These are phyloP conservation scores for Fregetta grallaria DNA, from an alignment of 2,113 vertebrate species.

Conservation along the genomic window DNA sequence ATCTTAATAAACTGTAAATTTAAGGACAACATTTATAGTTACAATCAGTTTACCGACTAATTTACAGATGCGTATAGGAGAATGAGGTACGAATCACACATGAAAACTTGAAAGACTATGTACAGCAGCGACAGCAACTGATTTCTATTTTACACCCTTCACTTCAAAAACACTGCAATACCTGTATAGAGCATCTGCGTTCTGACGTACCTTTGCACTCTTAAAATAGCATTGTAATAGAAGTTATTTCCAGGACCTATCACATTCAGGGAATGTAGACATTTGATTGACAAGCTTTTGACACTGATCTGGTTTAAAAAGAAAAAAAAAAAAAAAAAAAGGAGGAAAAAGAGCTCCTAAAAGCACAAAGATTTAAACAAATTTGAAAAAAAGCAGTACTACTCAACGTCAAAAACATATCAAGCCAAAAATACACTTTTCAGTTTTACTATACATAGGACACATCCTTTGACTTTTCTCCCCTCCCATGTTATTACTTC, in stretches of 20 bases:
- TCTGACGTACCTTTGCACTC: neutral
- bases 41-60: neutral
- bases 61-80: neutral
- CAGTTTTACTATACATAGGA: neutral
- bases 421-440: neutral
- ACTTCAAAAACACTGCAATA: neutral
- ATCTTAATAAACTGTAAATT: neutral
- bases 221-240: neutral
- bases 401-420: neutral
- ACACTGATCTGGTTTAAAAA: neutral
- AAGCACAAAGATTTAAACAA: neutral
- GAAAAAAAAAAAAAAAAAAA: rapidly evolving
- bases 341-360: neutral
- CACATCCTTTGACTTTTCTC: neutral
- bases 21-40: neutral
- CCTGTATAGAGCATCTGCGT: neutral
- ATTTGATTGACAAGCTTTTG: neutral
- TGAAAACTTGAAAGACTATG: neutral
- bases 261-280: neutral
- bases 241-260: neutral
- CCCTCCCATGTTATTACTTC: neutral
- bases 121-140: neutral
- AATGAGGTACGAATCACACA: neutral
- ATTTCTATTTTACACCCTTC: neutral
- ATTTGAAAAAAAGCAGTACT: neutral